Percentiles rank a stretch among this genome's conserved stretches.
These are phyloP conservation scores for Mustela lutreola DNA, from an alignment of 2,113 vertebrate genomes.

Conservation along the genomic window DNA sequence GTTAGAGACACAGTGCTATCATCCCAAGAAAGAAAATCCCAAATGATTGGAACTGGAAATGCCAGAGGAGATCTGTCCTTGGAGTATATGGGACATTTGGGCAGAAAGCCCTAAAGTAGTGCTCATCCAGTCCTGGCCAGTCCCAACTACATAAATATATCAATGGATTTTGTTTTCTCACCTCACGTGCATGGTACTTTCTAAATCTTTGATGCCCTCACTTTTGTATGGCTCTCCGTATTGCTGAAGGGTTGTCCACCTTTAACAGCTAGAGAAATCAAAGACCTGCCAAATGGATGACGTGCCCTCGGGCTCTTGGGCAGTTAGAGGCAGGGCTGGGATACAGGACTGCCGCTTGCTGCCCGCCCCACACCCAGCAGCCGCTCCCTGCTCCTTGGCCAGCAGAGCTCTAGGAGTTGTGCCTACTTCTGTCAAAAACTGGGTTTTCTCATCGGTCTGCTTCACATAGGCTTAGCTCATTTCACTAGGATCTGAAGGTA, in stretches of 20 bases:
- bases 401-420: not conserved
- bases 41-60: not conserved
- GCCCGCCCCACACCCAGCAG: rapidly evolving
- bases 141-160: not conserved
- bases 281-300: not conserved
- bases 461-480: not conserved
- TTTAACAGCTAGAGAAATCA: constrained; percentile 35
- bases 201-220: not conserved
- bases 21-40: not conserved
- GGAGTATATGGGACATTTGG: not conserved
- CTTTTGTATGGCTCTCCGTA: not conserved
- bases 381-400: not conserved
- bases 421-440: not conserved
- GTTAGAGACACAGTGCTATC: not conserved
- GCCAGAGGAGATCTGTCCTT: not conserved
- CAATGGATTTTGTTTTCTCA: not conserved
- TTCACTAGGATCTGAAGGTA: not conserved
- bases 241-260: not conserved
- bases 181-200: not conserved
- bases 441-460: not conserved
- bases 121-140: not conserved
- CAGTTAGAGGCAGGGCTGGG: not conserved
- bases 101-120: not conserved
- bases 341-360: not conserved
- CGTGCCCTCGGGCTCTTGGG: not conserved